Evolutionary conservation across 2,797 vertebrate genomes (phyloP), one percentile per base, ranked within the genome.

Genomic region (Meriones psammophilus): DNA sequence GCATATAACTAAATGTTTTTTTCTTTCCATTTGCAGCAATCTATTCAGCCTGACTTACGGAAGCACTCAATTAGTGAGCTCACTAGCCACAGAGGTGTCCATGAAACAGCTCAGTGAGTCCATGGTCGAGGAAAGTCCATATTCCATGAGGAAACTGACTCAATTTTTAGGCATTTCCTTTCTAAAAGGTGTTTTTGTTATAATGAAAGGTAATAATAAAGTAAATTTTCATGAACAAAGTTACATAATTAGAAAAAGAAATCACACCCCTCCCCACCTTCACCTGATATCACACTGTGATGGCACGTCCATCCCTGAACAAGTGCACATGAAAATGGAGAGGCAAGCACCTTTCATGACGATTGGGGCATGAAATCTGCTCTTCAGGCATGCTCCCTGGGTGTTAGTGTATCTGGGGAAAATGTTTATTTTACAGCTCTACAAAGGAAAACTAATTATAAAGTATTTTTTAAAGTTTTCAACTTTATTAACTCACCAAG

Each of bases 221-320:
- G 42, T 22, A 80, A 83, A 76, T 60, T 26, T 76, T 66, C 50
- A 94, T 58, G 20, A 96, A 78, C 36, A 93, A 94, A 88, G 39
- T 3, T 56, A 83, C 8, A 20, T 3, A 69, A 17, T 60, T 93
- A 91, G 22, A 33, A 74, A 90, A 94, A 71, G 8, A 62, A 95
- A 79, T 28, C 5, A 39, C 20, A 2, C n/a, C 46, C 56, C 5
- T 89, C 74, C 54, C 12, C 24, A 39, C 64, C 87, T 88, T 89
- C 60, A 92, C 36, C 20, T 68, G 60, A 6, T 81, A 3, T 39
- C 58, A 64, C 7, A 60, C 30, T 79, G 46, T 42, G 7, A 62
- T 60, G 36, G 15, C 36, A 81, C 92, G 74, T 77, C 14, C 17
- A 79, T 85, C 9, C 71, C 5, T 66, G 87, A 92, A 50, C 0